A percentile compares a stretch with the other conserved stretches of the same genome.
Evolutionary conservation across 2,888 invertebrate species (phyloP).

Genomic region (Nymphalis c-album): DNA sequence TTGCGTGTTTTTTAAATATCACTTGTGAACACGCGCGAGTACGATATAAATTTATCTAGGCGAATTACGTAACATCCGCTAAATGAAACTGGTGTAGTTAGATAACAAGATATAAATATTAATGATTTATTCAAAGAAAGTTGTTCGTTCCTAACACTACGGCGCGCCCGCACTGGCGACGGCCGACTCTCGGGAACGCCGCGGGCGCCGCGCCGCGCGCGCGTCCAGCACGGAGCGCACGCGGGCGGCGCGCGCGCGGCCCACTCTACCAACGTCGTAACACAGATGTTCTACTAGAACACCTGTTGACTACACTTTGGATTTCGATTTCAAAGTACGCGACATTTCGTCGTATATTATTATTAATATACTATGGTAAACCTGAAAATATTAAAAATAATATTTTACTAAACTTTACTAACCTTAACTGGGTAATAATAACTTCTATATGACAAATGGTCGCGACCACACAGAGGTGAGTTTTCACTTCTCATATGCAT

Average conservation of each 20-base stretch:
- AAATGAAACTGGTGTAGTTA: background rate
- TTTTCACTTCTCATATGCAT: constrained; percentile 99
- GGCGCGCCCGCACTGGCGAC: constrained; percentile 47
- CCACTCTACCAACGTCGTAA: constrained; percentile 75
- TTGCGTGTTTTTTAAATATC: no score
- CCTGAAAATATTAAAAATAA: background rate
- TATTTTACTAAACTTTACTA: constrained; percentile 42
- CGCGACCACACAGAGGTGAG: constrained; percentile 97
- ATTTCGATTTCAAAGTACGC: constrained; percentile 13
- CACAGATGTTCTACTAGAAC: constrained; percentile 55
- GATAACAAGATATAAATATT: constrained; percentile 15
- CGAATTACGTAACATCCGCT: background rate
- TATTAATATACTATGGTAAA: no score
- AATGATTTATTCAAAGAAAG: background rate
- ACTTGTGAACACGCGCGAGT: no score
- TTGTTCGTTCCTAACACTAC: constrained; percentile 75
- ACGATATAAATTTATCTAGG: background rate
- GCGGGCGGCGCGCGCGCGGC: constrained; percentile 47
- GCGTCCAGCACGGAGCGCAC: constrained; percentile 62
- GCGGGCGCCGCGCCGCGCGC: constrained; percentile 47
- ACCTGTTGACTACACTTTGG: constrained; percentile 76
- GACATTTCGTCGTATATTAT: no score
- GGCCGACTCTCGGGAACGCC: constrained; percentile 74
- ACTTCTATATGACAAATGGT: constrained; percentile 97
- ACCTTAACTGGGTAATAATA: constrained; percentile 99